Percentiles rank a stretch among this genome's conserved stretches.
Conservation (phyloP, 2,888 invertebrate species). For the Diloba caeruleocephala region DNA sequence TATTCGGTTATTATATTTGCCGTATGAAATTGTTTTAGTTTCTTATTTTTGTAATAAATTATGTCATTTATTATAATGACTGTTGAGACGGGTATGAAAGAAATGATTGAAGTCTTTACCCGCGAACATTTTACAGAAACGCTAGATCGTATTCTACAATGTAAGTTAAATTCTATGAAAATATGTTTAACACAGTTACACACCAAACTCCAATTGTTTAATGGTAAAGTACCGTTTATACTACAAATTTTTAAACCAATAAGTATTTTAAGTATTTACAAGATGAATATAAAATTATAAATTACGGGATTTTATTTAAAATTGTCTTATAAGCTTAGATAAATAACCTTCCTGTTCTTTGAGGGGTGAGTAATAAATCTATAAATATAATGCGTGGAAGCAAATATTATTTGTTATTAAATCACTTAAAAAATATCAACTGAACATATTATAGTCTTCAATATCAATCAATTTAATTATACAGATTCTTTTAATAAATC, state of each 20-base stretch:
- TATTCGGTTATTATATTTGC: constrained; percentile 20
- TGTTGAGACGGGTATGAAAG: constrained; percentile 1
- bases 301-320: background rate
- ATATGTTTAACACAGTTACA: constrained; percentile 3
- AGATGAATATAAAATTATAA: constrained; percentile 9
- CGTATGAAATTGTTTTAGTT: constrained; percentile 1
- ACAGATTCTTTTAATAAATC: constrained; percentile 71
- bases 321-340: too few relatives aligned
- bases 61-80: constrained; percentile 19
- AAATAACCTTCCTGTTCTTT: too few relatives aligned
- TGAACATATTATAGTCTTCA: too few relatives aligned
- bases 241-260: constrained; percentile 3
- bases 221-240: constrained; percentile 5
- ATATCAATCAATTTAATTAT: constrained; percentile 38
- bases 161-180: background rate
- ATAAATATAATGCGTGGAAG: too few relatives aligned
- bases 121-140: constrained; percentile 7
- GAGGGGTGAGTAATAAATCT: too few relatives aligned
- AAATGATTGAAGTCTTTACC: constrained; percentile 15
- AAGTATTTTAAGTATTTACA: constrained; percentile 4
- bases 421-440: too few relatives aligned
- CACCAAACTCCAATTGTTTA: constrained; percentile 18
- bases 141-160: constrained; percentile 2
- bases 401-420: too few relatives aligned
- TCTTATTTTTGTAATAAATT: constrained; percentile 9